These are phyloP conservation scores for Dermolepida albohirtum DNA, from an alignment of 2,888 invertebrate genomes.

Conservation along the genomic window DNA sequence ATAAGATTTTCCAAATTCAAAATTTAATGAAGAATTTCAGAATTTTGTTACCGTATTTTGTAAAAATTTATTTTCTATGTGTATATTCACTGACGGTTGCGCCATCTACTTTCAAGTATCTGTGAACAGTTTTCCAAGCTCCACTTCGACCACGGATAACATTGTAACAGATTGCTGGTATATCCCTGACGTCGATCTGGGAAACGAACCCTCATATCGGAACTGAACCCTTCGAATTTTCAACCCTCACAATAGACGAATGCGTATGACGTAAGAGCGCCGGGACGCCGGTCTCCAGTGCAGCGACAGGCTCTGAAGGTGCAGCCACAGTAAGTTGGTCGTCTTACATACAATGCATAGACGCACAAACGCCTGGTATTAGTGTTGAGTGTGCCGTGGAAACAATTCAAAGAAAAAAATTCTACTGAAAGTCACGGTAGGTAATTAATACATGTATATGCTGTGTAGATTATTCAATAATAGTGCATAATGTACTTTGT, in stretches of 20 bases:
- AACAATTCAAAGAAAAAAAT: constrained; percentile 41
- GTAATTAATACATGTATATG: constrained; percentile 40
- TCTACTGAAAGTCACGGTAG: constrained; percentile 46
- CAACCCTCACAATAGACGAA: constrained; percentile 39
- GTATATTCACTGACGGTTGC: not conserved
- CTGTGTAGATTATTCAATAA: not conserved
- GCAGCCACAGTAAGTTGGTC: constrained; percentile 45
- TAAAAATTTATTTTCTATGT: not conserved
- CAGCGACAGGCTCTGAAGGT: constrained; percentile 52
- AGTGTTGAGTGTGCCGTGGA: constrained; percentile 51
- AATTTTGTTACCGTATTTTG: no score
- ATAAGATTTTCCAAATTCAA: no score
- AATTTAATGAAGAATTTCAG: no score
- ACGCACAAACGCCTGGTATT: constrained; percentile 50
- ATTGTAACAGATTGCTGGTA: constrained; percentile 26
- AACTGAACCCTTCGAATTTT: constrained; percentile 34
- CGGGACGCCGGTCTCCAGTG: constrained; percentile 56
- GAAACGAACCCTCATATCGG: constrained; percentile 46
- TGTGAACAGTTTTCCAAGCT: not conserved
- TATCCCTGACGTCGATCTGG: constrained; percentile 26
- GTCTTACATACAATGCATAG: constrained; percentile 53
- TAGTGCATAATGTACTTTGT: constrained; percentile 16
- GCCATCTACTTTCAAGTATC: constrained; percentile 33
- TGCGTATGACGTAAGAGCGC: constrained; percentile 56
- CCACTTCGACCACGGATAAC: not conserved